phyloP scores from a whole-genome alignment of 2,113 vertebrate species.

The Podiceps cristatus region DNA sequence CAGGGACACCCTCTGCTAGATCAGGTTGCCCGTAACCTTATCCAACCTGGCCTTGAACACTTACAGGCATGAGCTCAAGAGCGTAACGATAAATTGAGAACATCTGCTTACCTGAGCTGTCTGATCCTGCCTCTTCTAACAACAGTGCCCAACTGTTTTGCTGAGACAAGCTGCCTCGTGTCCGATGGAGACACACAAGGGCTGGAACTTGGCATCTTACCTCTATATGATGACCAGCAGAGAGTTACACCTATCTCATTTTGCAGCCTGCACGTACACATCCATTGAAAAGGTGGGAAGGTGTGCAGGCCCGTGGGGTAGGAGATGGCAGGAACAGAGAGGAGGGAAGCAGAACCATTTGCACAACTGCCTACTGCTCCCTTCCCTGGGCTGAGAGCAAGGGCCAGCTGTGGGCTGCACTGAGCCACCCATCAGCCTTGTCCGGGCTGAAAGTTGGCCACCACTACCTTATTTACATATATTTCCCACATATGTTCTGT shows the following conservation, averaged over 20 bases:
- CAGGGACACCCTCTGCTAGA: no score
- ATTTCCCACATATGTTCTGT: not conserved
- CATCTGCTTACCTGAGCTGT: not conserved
- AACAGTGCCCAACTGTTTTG: no score
- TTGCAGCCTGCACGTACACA: accelerated
- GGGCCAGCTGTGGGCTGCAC: not conserved
- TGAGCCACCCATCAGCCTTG: not conserved
- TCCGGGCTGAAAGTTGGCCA: not conserved
- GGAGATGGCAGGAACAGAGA: not conserved
- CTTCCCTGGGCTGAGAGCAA: not conserved
- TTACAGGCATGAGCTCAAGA: not conserved
- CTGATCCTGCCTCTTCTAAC: not conserved
- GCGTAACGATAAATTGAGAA: not conserved
- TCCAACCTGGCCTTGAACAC: no score
- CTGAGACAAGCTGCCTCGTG: not conserved
- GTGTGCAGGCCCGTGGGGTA: not conserved
- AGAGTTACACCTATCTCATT: not conserved
- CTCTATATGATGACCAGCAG: not conserved
- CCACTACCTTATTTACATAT: not conserved
- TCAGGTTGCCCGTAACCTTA: no score
- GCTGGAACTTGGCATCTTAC: not conserved
- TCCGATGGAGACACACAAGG: not conserved
- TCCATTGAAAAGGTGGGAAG: not conserved
- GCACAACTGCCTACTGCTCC: no score
- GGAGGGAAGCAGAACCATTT: not conserved